Evolutionary conservation across 2,888 invertebrate species (phyloP).

Genomic region (Dorcus parallelipipedus): DNA sequence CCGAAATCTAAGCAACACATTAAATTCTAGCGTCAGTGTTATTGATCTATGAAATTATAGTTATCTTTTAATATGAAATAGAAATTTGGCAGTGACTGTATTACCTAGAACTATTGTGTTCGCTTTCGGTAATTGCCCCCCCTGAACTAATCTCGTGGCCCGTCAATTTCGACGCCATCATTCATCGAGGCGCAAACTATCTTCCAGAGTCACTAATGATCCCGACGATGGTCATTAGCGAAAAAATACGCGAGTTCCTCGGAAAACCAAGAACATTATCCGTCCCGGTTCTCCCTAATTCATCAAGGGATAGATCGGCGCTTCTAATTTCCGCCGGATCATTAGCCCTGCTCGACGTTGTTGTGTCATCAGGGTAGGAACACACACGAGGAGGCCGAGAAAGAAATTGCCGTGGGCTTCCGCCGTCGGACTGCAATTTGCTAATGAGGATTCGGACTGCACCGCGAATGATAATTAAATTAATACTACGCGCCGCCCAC

Average conservation of each 20-base stretch:
- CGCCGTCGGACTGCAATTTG: too few relatives aligned
- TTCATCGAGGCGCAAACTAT: neutral
- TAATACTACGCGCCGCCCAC: neutral
- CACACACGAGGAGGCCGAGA: constrained; percentile 3
- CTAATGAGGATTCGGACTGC: too few relatives aligned
- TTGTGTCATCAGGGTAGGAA: constrained; percentile 8
- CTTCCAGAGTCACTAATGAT: neutral
- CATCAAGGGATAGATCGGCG: constrained; percentile 33
- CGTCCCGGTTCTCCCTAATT: constrained; percentile 26
- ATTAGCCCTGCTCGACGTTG: constrained; percentile 28
- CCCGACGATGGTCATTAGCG: constrained; percentile 1
- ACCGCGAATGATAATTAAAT: neutral
- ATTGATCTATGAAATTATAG: too few relatives aligned
- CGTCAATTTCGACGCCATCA: neutral
- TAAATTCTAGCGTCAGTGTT: too few relatives aligned
- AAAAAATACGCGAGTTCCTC: neutral
- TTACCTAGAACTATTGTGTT: too few relatives aligned
- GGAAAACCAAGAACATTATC: constrained; percentile 6
- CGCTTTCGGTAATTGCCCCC: too few relatives aligned
- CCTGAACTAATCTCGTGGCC: too few relatives aligned
- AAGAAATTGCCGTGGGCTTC: constrained; percentile 7
- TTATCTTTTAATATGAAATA: too few relatives aligned
- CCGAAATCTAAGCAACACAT: too few relatives aligned
- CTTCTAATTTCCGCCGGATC: constrained; percentile 33
- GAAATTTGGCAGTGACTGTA: too few relatives aligned